Base-by-base conservation (phyloP, 2,888 invertebrate species). In the Macaria liturata region DNA sequence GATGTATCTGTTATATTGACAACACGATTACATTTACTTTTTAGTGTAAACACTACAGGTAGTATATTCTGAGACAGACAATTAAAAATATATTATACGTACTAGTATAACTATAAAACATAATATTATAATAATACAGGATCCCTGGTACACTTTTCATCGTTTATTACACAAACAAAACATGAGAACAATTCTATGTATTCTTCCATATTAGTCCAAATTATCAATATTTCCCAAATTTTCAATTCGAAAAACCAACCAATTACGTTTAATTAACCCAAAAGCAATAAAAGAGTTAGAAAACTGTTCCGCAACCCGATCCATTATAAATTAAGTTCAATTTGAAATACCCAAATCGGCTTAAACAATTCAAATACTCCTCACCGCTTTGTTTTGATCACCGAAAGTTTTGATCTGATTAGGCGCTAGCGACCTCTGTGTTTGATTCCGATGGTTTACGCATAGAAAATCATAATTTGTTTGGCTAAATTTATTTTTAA, bases 381-480 rank as follows among this genome's bases (percentile, higher is more conserved):
- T 60, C 49, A 49, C 55, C 55, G 52, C 55, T 30, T n/a, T 52
- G n/a, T n/a, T n/a, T n/a, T n/a, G n/a, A n/a, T 59, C 55, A 59
- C 42, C 49, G 52, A 46, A 59, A 59, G 47, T 55, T 59, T 47
- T 39, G 51, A 59, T 51, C 47, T 52, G 47, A 48, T 60, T 55
- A 60, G 32, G 9, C 31, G 37, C 47, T 47, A 45, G 40, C 32
- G 46, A 55, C 32, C 45, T 48, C 32, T 42, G 46, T 47, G 50
- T 51, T 46, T 54, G 57, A 45, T 45, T 44, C 20, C 46, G 8
- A 39, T 39, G 39, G 39, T 8, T 39, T 39, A 37, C 34, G 49
- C 58, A 63, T 60, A 60, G 58, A 60, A 59, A 58, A 64, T 62
- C 53, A 58, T 61, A 61, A 66, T 62, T 65, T 46, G 52, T 42